Conservation (phyloP, 1,140 invertebrate genomes). For the silkworm (Bombyx mori) region DNA sequence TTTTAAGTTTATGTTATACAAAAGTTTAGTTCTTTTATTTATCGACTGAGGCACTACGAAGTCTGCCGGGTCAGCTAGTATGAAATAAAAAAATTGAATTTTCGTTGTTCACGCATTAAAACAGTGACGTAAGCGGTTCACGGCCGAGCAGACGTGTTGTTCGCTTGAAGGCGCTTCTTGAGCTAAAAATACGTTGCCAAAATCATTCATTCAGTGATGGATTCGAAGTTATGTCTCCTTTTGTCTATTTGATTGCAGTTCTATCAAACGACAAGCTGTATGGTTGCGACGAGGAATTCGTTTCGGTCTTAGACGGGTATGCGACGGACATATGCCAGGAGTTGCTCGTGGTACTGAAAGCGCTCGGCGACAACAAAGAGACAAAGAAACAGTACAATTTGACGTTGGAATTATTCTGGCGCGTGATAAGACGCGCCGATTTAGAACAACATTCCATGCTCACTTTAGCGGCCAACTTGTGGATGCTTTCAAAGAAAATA, state of each 20-base stretch:
- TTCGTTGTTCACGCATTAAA: no score
- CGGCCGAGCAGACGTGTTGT: no score
- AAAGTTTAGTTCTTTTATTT: no score
- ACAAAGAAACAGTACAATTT: slow-evolving; percentile 77
- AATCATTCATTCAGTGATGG: no score
- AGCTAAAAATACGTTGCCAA: no score
- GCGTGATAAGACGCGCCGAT: slow-evolving; percentile 80
- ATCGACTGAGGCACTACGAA: no score
- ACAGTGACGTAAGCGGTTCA: no score
- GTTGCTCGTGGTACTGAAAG: slow-evolving; percentile 81
- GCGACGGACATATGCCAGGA: slow-evolving; percentile 84
- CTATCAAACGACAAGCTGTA: slow-evolving; percentile 96
- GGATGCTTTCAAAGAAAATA: slow-evolving; percentile 76
- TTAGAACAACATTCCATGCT: slow-evolving; percentile 74
- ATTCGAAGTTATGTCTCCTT: slow-evolving; percentile 11
- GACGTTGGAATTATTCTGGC: slow-evolving; percentile 81
- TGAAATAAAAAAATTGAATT: no score
- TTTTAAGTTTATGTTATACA: no score
- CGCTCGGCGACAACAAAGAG: slow-evolving; percentile 73
- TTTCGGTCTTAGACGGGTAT: slow-evolving; percentile 85
- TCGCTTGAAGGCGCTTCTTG: no score
- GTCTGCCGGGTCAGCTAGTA: no score
- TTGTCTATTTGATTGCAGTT: slow-evolving; percentile 72
- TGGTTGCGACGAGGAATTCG: slow-evolving; percentile 89
- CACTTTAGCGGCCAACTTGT: slow-evolving; percentile 82